A percentile compares a stretch with the other conserved stretches of the same genome.
These are phyloP conservation scores for Gymnoscelis rufifasciata DNA, from an alignment of 2,888 invertebrate species.

Conservation along the genomic window DNA sequence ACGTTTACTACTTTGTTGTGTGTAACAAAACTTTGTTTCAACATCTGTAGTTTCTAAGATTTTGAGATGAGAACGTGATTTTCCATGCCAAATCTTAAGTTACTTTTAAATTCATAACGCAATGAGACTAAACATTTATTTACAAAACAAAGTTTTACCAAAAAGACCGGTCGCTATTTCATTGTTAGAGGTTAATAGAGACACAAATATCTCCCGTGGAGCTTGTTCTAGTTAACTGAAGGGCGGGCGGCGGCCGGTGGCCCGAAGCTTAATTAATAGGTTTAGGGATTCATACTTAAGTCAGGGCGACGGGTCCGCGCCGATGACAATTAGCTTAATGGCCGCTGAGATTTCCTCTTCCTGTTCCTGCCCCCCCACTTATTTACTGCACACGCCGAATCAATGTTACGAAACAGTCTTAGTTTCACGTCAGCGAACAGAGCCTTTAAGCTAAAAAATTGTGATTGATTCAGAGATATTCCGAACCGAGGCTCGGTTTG, in stretches of 20 bases:
- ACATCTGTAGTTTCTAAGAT: too few relatives aligned
- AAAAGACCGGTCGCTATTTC: neutral
- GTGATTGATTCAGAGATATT: too few relatives aligned
- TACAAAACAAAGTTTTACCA: too few relatives aligned
- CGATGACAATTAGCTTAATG: constrained; percentile 21
- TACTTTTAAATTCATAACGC: too few relatives aligned
- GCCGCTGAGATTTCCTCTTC: constrained; percentile 7
- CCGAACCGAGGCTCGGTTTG: too few relatives aligned
- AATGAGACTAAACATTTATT: too few relatives aligned
- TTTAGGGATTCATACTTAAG: constrained; percentile 22
- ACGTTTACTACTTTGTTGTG: too few relatives aligned
- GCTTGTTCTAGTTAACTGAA: constrained; percentile 9
- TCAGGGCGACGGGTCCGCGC: constrained; percentile 18
- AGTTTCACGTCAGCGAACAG: too few relatives aligned
- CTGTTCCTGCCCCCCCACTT: neutral
- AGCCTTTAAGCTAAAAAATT: too few relatives aligned
- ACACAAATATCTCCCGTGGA: constrained; percentile 8
- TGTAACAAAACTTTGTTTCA: too few relatives aligned
- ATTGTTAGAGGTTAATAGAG: neutral
- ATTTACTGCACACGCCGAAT: constrained; percentile 1
- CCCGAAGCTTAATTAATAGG: constrained; percentile 23
- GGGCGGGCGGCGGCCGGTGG: constrained; percentile 6
- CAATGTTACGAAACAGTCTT: neutral
- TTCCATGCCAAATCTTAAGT: too few relatives aligned
- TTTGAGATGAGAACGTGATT: too few relatives aligned